Conservation (phyloP, 2,888 invertebrate species). For the Blastobasis adustella region DNA sequence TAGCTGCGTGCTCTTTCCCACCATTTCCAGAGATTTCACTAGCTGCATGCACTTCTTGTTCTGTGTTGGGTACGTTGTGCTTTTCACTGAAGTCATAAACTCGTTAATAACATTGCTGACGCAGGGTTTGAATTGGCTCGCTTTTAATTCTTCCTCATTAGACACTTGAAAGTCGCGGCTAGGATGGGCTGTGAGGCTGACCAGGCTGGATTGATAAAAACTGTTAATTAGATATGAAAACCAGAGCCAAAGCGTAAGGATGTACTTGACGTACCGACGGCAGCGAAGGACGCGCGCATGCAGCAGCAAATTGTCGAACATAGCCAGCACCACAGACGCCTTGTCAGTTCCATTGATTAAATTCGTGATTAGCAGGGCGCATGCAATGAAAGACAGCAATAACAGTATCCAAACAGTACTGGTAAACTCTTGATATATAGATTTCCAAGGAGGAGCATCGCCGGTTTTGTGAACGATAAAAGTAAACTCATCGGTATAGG, state of each 20-base stretch:
- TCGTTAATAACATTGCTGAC: constrained; percentile 25
- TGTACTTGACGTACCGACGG: constrained; percentile 11
- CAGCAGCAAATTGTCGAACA: constrained; percentile 24
- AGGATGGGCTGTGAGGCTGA: constrained; percentile 29
- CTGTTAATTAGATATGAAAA: constrained; percentile 29
- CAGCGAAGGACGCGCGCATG: constrained; percentile 17
- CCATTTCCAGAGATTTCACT: constrained; percentile 26
- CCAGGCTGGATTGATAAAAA: constrained; percentile 23
- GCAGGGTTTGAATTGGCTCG: constrained; percentile 33
- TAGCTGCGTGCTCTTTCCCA: constrained; percentile 23
- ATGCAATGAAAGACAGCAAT: constrained; percentile 18
- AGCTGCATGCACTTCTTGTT: constrained; percentile 11
- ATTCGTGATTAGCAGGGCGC: constrained; percentile 20
- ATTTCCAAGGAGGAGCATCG: constrained; percentile 18
- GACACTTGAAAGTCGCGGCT: constrained; percentile 32
- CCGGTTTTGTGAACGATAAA: constrained; percentile 23
- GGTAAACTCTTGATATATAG: constrained; percentile 24
- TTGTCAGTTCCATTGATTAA: constrained; percentile 18
- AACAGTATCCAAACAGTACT: constrained; percentile 23
- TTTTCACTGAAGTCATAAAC: constrained; percentile 11
- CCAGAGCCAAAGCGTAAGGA: constrained; percentile 36
- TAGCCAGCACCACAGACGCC: constrained; percentile 15
- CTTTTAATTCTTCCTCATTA: constrained; percentile 19
- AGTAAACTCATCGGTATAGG: constrained; percentile 21
- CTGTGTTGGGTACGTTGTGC: background rate